Evolutionary conservation across 2,113 vertebrate genomes (phyloP).

Genomic region (Grammomys dolichurus): DNA sequence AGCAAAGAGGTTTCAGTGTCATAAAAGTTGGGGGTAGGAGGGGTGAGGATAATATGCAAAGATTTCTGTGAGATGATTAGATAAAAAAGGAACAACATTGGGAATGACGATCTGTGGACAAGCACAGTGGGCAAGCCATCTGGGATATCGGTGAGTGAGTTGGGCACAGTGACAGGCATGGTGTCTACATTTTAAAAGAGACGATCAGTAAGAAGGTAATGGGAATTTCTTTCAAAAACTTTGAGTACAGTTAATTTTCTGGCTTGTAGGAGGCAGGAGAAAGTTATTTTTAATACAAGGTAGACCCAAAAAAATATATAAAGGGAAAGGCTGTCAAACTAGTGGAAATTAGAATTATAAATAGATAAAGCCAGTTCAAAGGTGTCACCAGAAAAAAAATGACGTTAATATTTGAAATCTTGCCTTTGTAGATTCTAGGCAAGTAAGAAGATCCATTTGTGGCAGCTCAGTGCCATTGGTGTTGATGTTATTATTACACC

Average conservation of each 20-base stretch:
- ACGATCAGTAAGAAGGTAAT: slow-evolving; percentile 34
- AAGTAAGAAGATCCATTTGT: slow-evolving; percentile 56
- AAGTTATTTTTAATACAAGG: slow-evolving; percentile 63
- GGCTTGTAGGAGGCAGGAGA: slow-evolving; percentile 32
- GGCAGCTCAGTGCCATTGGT: slow-evolving; percentile 53
- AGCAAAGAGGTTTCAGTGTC: not conserved
- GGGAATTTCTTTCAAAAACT: slow-evolving; percentile 59
- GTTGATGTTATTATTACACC: not conserved
- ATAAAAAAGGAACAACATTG: not conserved
- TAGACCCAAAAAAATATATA: slow-evolving; percentile 55
- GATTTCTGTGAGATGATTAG: not conserved
- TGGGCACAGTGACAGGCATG: not conserved
- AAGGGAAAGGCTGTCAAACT: slow-evolving; percentile 25
- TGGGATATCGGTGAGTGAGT: not conserved
- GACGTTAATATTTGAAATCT: slow-evolving; percentile 36
- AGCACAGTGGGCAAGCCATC: not conserved
- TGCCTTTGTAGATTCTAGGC: not conserved
- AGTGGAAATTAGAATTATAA: slow-evolving; percentile 56
- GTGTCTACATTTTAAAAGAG: not conserved
- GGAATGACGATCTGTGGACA: not conserved
- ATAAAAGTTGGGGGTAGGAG: not conserved
- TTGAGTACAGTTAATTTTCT: slow-evolving; percentile 57
- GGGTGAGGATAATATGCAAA: not conserved
- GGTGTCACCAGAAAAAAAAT: slow-evolving; percentile 33
- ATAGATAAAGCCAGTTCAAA: slow-evolving; percentile 21